phyloP scores from a whole-genome alignment of 2,888 invertebrate genomes.

The Xanthorhoe spadicearia region DNA sequence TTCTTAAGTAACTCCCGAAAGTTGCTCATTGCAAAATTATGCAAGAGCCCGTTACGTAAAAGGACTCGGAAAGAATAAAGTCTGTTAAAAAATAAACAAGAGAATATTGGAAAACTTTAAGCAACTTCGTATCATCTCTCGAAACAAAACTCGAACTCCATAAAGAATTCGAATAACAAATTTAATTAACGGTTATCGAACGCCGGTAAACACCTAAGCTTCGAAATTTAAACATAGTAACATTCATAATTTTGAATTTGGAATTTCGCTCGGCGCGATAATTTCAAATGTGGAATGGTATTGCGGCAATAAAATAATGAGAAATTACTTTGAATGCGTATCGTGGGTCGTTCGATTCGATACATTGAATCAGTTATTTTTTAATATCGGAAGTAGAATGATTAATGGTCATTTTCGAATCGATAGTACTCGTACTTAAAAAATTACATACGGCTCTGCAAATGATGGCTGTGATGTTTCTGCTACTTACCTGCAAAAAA shows the following conservation, averaged over 20 bases:
- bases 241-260: slow-evolving; percentile 39
- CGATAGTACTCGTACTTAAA: background rate
- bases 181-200: slow-evolving; percentile 57
- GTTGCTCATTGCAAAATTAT: slow-evolving; percentile 13
- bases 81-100: slow-evolving; percentile 34
- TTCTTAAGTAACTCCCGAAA: slow-evolving; percentile 3
- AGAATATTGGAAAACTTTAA: slow-evolving; percentile 39
- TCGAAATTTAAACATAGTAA: slow-evolving; percentile 16
- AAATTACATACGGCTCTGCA: slow-evolving; percentile 50
- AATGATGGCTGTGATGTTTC: slow-evolving; percentile 35
- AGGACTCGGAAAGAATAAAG: slow-evolving; percentile 26
- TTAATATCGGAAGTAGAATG: slow-evolving; percentile 33
- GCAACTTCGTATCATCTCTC: slow-evolving; percentile 37
- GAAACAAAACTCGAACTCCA: slow-evolving; percentile 51
- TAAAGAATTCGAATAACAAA: slow-evolving; percentile 54
- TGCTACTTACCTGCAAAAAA: slow-evolving; percentile 72
- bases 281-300: slow-evolving; percentile 38
- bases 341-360: slow-evolving; percentile 31
- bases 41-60: slow-evolving; percentile 26
- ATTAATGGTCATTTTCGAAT: slow-evolving; percentile 35
- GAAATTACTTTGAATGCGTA: slow-evolving; percentile 29
- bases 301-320: slow-evolving; percentile 38
- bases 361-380: slow-evolving; percentile 32
- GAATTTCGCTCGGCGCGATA: slow-evolving; percentile 35
- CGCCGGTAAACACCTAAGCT: slow-evolving; percentile 45